phyloP scores from a whole-genome alignment of 2,797 vertebrate species.

The Gadopsis marmoratus region DNA sequence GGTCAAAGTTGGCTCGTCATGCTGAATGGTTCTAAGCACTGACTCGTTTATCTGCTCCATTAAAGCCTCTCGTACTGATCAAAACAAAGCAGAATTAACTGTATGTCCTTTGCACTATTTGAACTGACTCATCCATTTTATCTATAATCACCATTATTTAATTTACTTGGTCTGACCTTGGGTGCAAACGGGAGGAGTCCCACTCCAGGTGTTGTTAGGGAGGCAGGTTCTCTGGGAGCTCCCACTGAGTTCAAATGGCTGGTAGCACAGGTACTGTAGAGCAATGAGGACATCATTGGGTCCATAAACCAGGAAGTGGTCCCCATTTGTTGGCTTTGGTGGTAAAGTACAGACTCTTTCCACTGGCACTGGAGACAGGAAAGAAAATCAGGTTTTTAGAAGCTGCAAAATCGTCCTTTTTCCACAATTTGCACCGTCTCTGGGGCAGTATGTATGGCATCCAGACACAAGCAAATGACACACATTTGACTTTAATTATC shows the following conservation, averaged over 20 bases:
- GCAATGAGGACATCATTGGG: conserved; percentile 91
- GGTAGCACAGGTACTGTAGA: conserved; percentile 92
- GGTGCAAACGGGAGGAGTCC: conserved; percentile 90
- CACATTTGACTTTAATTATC: conserved; percentile 8
- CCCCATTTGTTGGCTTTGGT: conserved; percentile 89
- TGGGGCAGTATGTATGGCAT: conserved; percentile 10
- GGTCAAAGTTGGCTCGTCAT: conserved; percentile 9
- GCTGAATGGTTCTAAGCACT: not conserved
- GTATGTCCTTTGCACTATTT: not conserved
- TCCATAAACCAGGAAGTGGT: conserved; percentile 92
- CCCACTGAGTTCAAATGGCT: conserved; percentile 91
- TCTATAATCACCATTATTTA: conserved; percentile 10
- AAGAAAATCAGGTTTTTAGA: conserved; percentile 31
- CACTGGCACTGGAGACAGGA: conserved; percentile 85
- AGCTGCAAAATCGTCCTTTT: conserved; percentile 22
- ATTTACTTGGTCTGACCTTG: conserved; percentile 85
- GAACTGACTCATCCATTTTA: not conserved
- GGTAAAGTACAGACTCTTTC: conserved; percentile 90
- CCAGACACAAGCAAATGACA: conserved; percentile 37
- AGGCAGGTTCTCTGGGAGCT: conserved; percentile 91
- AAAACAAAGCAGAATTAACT: not conserved
- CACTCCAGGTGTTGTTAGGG: conserved; percentile 92
- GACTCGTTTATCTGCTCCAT: conserved; percentile 27
- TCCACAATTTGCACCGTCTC: conserved; percentile 26
- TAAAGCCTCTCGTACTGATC: not conserved